Evolutionary conservation across 2,888 invertebrate species (phyloP).

Genomic region (Hetaerina titia): DNA sequence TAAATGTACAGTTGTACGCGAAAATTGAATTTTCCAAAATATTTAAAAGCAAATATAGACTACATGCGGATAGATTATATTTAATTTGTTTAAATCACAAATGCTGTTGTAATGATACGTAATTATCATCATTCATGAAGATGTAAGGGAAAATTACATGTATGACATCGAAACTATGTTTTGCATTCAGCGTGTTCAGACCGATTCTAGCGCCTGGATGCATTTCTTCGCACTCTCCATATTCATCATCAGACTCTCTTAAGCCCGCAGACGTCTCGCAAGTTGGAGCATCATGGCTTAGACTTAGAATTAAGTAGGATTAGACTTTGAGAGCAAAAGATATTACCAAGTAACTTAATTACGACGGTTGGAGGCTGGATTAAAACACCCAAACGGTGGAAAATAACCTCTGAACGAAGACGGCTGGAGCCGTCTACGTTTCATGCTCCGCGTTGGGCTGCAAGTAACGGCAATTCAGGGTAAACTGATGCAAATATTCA

Average conservation of each 20-base stretch:
- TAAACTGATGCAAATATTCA: no score
- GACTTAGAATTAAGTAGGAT: slow-evolving; percentile 15
- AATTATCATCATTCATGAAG: neutral
- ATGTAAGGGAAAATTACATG: neutral
- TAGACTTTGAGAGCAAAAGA: slow-evolving; percentile 3
- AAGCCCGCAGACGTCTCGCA: slow-evolving; percentile 34
- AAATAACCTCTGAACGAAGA: neutral
- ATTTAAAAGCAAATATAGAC: no score
- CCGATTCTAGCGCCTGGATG: neutral
- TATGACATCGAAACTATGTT: neutral
- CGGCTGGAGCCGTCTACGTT: neutral
- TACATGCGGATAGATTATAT: no score
- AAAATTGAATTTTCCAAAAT: no score
- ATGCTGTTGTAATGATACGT: no score
- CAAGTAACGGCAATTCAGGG: no score
- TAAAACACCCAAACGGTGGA: slow-evolving; percentile 2
- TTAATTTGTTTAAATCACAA: no score
- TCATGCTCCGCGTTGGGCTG: no score
- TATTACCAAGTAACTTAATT: slow-evolving; percentile 28
- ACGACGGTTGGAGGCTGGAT: neutral
- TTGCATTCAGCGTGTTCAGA: neutral
- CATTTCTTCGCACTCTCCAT: neutral
- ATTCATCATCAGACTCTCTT: neutral
- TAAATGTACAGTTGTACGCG: no score
- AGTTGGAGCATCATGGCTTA: neutral